These are phyloP conservation scores for Silurus aristotelis DNA, from an alignment of 2,797 vertebrate species.

Conservation along the genomic window DNA sequence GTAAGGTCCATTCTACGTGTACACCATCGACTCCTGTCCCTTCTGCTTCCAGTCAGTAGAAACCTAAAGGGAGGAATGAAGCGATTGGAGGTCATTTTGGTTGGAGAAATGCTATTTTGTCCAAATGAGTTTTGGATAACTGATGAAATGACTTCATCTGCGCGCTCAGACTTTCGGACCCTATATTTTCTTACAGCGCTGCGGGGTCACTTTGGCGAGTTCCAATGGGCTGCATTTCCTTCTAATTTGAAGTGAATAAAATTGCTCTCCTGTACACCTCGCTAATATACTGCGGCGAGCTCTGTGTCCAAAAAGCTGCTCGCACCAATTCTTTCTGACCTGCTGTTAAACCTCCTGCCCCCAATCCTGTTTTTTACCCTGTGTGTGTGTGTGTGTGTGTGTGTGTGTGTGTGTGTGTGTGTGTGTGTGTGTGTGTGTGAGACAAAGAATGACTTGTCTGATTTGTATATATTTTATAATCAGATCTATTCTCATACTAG, in stretches of 20 bases:
- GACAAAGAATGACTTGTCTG: background rate
- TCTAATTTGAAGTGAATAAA: constrained; percentile 25
- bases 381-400: background rate
- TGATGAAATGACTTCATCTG: constrained; percentile 11
- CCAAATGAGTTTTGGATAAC: background rate
- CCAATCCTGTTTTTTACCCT: background rate
- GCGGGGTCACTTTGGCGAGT: constrained; percentile 5
- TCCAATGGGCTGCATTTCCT: constrained; percentile 12
- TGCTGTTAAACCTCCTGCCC: constrained; percentile 25
- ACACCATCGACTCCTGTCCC: background rate
- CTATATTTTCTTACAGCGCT: background rate
- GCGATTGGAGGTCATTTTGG: background rate
- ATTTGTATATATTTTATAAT: background rate
- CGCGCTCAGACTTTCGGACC: background rate
- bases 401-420: background rate
- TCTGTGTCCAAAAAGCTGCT: constrained; percentile 1
- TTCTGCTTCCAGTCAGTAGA: background rate
- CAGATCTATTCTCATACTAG: background rate
- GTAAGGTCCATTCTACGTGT: background rate
- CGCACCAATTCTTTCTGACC: constrained; percentile 21
- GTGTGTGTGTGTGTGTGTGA: background rate
- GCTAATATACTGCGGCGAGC: background rate
- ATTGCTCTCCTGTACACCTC: constrained; percentile 5
- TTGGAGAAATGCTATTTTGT: background rate
- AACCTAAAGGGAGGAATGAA: background rate